Percentiles rank a stretch among this genome's conserved stretches.
Conservation (phyloP, 1,140 invertebrate genomes). For the Diplogasteroides magnus region DNA sequence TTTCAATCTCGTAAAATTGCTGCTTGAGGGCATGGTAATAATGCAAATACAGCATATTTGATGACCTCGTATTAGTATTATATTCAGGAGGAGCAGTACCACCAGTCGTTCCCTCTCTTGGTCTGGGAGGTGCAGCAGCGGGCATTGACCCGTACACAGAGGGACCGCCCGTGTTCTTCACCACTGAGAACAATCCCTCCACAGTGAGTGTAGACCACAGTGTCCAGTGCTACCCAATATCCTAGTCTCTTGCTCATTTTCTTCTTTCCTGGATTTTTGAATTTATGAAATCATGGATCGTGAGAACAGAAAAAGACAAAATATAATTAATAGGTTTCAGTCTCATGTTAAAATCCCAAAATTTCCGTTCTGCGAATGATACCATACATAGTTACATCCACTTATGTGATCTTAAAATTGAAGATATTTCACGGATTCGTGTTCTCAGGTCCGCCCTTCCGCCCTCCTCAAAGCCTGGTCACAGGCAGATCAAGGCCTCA, state of each 20-base stretch:
- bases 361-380: constrained; percentile 1
- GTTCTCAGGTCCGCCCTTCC: constrained; percentile 47
- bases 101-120: constrained; percentile 41
- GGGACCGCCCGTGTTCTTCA: constrained; percentile 12
- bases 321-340: background rate
- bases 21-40: too few relatives aligned
- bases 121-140: constrained; percentile 46
- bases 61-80: too few relatives aligned
- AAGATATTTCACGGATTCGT: background rate
- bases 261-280: too few relatives aligned
- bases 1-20: too few relatives aligned
- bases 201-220: too few relatives aligned
- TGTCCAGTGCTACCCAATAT: too few relatives aligned
- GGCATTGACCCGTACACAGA: constrained; percentile 26
- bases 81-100: constrained; percentile 39
- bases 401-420: background rate
- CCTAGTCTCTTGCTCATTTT: too few relatives aligned
- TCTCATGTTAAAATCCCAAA: background rate
- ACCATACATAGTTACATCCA: too few relatives aligned
- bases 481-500: constrained; percentile 53
- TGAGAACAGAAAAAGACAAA: too few relatives aligned
- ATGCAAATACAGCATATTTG: too few relatives aligned
- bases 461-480: constrained; percentile 48
- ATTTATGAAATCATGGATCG: too few relatives aligned
- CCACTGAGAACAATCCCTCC: constrained; percentile 38